Conservation (phyloP, 2,797 vertebrate species). For the Rachycentron canadum region DNA sequence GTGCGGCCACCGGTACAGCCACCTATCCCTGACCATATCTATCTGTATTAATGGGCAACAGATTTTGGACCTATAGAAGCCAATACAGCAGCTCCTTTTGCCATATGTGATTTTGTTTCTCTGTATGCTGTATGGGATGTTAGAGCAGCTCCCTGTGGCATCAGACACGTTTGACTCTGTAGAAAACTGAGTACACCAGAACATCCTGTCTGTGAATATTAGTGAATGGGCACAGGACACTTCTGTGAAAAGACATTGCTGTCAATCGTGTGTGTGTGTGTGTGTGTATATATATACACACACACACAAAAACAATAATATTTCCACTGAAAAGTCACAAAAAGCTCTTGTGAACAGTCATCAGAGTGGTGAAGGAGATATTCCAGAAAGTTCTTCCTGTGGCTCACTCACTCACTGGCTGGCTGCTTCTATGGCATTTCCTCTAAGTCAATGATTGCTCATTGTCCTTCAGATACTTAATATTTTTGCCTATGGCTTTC, state of each 20-base stretch:
- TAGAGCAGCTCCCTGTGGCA: conserved; percentile 41
- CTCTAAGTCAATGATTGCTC: conserved; percentile 23
- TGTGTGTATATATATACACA: too few species aligned
- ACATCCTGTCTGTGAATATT: background rate
- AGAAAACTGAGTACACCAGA: background rate
- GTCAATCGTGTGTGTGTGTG: background rate
- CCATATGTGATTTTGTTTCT: background rate
- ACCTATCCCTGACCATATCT: background rate
- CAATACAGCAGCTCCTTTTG: too few species aligned
- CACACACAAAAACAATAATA: background rate
- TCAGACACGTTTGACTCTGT: conserved; percentile 36
- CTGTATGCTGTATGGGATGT: background rate
- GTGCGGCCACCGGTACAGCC: background rate
- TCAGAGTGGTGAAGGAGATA: background rate
- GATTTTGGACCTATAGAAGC: too few species aligned
- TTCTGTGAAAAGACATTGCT: background rate
- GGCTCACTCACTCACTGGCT: conserved; percentile 3
- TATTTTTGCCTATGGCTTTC: conserved; percentile 12
- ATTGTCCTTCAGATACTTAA: conserved; percentile 28
- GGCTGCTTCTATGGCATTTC: conserved; percentile 20
- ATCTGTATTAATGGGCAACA: background rate
- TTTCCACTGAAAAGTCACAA: background rate
- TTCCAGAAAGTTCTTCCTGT: conserved; percentile 24
- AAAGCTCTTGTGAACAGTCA: background rate
- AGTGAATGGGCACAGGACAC: background rate